Base-by-base conservation (phyloP, 2,113 vertebrate species). In the Alosa alosa region DNA sequence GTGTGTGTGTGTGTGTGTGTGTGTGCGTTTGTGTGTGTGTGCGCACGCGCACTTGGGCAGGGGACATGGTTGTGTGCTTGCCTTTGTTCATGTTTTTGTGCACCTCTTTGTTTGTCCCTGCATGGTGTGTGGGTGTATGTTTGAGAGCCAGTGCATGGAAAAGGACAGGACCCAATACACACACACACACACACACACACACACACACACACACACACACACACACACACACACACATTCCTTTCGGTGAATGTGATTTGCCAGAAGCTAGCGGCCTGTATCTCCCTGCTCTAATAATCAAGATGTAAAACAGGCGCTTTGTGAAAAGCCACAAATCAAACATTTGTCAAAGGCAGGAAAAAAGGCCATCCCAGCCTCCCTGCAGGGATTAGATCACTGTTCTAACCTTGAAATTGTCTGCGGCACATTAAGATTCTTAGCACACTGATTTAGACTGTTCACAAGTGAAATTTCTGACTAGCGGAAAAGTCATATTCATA, bases 271-370 rank as follows among this genome's bases (percentile, higher is more conserved):
- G 72, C 72, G 0, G 31, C 72, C 36, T 39, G 64, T 25, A 68
- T 68, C 25, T 78, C 72, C 25, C 31, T 78, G 31, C 72, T 78
- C 31, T 78, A 36, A 78, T 78, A 78, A 78, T 78, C 72, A 78
- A 78, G 72, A 78, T 78, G 72, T 78, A 78, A 78, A 78, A 78
- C 36, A 78, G 72, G 72, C 25, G 36, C 72, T 78, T 78, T 78
- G 72, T 78, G 72, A 39, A 17, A 39, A 78, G 72, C 72, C 72
- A 39, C 72, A 78, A 78, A 78, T 78, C 72, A 78, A 78, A 78
- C 72, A 78, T 78, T 78, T 78, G 72, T 78, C 72, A 78, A 78
- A 78, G 72, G 36, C 10, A 78, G 72, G 39, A 31, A 78, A 39
- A 78, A 75, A 39, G 25, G 11, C 13, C 72, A 17, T 39, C 13